Evolutionary conservation across 2,888 invertebrate species (phyloP).

Genomic region (Mesorhabditis spiculigera): DNA sequence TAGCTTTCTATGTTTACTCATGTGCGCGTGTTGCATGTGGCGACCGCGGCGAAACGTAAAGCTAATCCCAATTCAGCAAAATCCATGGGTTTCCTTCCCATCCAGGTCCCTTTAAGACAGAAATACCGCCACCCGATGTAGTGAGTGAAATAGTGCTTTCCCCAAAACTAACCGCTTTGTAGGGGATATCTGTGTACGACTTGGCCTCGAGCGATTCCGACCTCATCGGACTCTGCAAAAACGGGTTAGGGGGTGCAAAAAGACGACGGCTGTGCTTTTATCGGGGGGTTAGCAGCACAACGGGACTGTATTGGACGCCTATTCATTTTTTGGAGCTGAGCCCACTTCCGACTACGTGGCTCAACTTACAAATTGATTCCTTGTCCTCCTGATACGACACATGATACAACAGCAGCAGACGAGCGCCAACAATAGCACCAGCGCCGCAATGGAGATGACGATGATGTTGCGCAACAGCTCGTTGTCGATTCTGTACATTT

Average conservation of each 20-base stretch:
- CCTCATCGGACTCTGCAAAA: conserved; percentile 17
- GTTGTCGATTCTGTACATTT: conserved; percentile 9
- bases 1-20: too few species aligned
- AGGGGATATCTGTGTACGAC: conserved; percentile 16
- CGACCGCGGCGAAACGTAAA: too few species aligned
- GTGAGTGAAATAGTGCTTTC: neutral
- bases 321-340: too few species aligned
- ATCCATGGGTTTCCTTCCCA: too few species aligned
- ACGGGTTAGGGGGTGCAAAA: neutral
- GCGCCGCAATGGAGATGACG: conserved; percentile 17
- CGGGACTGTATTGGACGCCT: too few species aligned
- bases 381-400: conserved; percentile 24
- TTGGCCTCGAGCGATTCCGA: conserved; percentile 10
- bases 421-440: conserved; percentile 20
- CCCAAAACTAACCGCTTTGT: conserved; percentile 15
- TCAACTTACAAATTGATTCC: conserved; percentile 30
- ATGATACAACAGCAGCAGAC: conserved; percentile 24
- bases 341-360: too few species aligned
- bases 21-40: too few species aligned
- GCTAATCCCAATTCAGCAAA: too few species aligned
- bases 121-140: too few species aligned
- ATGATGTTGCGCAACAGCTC: conserved; percentile 23
- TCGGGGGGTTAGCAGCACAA: neutral
- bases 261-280: conserved; percentile 3
- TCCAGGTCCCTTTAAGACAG: too few species aligned